These are phyloP conservation scores for Microplitis mediator DNA, from an alignment of 1,140 invertebrate species.

Conservation along the genomic window DNA sequence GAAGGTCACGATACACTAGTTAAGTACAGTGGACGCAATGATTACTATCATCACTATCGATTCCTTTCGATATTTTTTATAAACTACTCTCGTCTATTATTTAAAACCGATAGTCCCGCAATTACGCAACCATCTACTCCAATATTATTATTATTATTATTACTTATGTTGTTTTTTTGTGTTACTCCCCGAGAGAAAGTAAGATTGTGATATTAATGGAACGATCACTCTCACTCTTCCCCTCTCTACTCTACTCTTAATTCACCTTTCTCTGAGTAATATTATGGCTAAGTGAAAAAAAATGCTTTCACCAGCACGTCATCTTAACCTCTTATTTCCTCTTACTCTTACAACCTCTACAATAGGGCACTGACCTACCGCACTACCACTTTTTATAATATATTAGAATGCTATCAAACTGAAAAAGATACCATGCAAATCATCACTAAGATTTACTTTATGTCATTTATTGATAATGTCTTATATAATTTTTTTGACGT, in stretches of 20 bases:
- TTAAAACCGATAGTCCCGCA: background rate
- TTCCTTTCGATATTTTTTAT: background rate
- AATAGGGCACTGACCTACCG: conserved; percentile 48
- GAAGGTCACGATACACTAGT: conserved; percentile 46
- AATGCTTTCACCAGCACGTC: conserved; percentile 40
- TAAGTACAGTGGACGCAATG: background rate
- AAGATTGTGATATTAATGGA: conserved; percentile 22
- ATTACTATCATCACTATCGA: conserved; percentile 11
- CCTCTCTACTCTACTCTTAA: conserved; percentile 7
- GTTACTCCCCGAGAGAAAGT: conserved; percentile 35
- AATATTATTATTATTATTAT: no score
- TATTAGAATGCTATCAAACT: background rate
- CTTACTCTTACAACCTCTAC: conserved; percentile 16
- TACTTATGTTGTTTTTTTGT: background rate
- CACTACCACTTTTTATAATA: conserved; percentile 24
- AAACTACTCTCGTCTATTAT: background rate
- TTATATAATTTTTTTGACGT: no score
- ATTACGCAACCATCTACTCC: no score
- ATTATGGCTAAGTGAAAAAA: background rate
- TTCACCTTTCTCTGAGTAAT: background rate
- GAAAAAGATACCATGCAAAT: background rate
- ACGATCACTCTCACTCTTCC: conserved; percentile 42
- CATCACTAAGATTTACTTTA: background rate
- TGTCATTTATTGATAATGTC: background rate
- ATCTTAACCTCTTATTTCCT: background rate